Conservation (phyloP, 2,113 vertebrate species). For the Uria lomvia region DNA sequence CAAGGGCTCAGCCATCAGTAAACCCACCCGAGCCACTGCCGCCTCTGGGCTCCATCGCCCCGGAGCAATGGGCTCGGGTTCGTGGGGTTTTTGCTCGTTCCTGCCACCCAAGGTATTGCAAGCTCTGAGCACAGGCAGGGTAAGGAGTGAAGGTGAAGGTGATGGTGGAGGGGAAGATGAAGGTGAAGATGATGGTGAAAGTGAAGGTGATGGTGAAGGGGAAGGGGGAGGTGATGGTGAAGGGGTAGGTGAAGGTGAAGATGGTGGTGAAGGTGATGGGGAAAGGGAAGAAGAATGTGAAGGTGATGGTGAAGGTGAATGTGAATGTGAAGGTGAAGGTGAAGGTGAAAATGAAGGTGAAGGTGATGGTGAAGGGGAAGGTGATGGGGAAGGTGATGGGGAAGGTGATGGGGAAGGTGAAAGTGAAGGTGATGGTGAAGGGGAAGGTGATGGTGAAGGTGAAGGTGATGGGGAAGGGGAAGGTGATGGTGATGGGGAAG, state of each 20-base stretch:
- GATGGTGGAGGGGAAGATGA: background rate
- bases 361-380: too few relatives aligned
- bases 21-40: background rate
- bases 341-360: background rate
- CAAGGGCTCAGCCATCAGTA: rapidly evolving
- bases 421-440: background rate
- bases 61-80: rapidly evolving
- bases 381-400: background rate
- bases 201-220: too few relatives aligned
- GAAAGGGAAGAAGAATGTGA: background rate
- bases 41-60: background rate
- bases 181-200: background rate
- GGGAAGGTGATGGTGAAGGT: too few relatives aligned
- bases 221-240: too few relatives aligned
- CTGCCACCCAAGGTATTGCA: background rate
- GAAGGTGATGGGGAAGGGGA: background rate
- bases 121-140: rapidly evolving
- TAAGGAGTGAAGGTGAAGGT: background rate
- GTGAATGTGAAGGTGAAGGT: background rate
- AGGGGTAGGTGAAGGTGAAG: background rate
- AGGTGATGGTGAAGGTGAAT: background rate
- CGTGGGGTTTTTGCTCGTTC: background rate
- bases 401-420: background rate
- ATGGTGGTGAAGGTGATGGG: too few relatives aligned
- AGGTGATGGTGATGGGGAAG: background rate